Percentiles rank a stretch among this genome's conserved stretches.
Evolutionary conservation across 2,113 vertebrate genomes (phyloP).

Genomic region (Emydura subglobosa): DNA sequence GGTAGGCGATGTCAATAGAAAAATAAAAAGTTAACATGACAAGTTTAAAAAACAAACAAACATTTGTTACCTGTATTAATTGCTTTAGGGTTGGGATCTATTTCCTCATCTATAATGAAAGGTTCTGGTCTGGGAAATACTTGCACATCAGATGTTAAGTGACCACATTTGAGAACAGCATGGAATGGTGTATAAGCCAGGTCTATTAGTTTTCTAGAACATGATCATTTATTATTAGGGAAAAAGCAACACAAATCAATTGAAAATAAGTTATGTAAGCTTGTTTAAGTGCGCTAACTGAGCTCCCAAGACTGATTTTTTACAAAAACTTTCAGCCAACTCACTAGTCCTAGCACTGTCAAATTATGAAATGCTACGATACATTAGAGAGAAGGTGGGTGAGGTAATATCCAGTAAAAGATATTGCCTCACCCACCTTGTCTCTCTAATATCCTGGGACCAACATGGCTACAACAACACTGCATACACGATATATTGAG

Average conservation of each 20-base stretch:
- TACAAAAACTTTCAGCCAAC: background rate
- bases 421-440: background rate
- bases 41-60: background rate
- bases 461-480: background rate
- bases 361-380: conserved; percentile 8
- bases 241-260: background rate
- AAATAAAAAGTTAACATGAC: background rate
- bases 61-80: conserved; percentile 90
- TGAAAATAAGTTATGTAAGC: background rate
- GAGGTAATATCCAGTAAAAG: background rate
- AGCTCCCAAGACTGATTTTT: background rate
- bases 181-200: conserved; percentile 96
- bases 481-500: background rate
- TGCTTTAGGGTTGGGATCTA: conserved; percentile 90
- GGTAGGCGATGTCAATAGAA: background rate
- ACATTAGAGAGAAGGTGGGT: background rate
- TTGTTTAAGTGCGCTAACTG: background rate
- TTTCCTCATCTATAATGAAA: conserved; percentile 93
- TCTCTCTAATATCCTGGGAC: background rate
- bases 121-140: conserved; percentile 97
- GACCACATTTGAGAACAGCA: conserved; percentile 94
- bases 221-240: conserved; percentile 37
- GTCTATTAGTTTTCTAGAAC: conserved; percentile 93
- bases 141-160: conserved; percentile 95
- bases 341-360: background rate